A percentile compares a stretch with the other conserved stretches of the same genome.
Evolutionary conservation across 2,113 vertebrate genomes (phyloP).

Genomic region (Diadophis punctatus): DNA sequence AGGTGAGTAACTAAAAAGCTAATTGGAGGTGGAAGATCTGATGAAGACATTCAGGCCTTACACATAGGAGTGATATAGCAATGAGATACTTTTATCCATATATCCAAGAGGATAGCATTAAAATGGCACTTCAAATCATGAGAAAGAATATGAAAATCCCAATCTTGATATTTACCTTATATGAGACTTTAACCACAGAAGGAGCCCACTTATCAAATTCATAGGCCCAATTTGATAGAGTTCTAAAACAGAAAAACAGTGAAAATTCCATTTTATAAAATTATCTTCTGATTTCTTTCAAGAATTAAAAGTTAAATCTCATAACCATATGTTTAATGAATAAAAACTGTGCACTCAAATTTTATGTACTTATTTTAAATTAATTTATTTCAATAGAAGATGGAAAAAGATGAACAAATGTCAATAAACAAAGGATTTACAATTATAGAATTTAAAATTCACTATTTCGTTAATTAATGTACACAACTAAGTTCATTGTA

Average conservation of each 20-base stretch:
- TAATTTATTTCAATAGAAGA: neutral
- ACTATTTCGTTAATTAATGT: neutral
- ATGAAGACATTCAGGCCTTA: neutral
- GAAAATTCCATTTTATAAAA: neutral
- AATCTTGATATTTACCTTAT: constrained; percentile 78
- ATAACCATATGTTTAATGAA: neutral
- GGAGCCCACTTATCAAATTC: constrained; percentile 99
- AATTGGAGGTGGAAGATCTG: neutral
- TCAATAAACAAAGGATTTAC: neutral
- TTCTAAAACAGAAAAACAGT: constrained; percentile 66
- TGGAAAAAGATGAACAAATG: neutral
- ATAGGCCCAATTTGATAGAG: constrained; percentile 95
- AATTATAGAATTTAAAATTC: neutral
- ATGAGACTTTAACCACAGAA: constrained; percentile 92
- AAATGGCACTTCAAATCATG: neutral
- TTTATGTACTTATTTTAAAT: neutral
- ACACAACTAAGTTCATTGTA: neutral
- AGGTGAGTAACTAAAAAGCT: neutral
- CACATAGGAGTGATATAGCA: neutral
- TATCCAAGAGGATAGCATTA: neutral
- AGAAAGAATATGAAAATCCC: neutral
- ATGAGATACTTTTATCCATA: neutral
- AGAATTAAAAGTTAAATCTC: neutral
- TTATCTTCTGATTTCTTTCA: neutral
- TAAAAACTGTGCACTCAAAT: neutral